Percentiles rank a stretch among this genome's conserved stretches.
phyloP scores from a whole-genome alignment of 2,797 vertebrate species.

The Lemur catta region DNA sequence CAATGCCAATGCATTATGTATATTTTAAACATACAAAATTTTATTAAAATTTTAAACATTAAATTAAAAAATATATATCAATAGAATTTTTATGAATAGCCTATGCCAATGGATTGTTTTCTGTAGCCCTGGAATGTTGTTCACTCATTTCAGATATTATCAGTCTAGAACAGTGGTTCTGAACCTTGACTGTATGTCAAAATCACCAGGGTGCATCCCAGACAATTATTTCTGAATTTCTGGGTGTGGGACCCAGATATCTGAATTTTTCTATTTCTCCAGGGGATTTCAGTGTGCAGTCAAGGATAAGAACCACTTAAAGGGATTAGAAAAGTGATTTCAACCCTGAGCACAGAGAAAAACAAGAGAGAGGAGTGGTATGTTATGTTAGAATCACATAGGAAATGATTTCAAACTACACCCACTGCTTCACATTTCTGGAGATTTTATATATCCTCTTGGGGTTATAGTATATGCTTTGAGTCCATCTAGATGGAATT shows the following conservation, averaged over 20 bases:
- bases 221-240: not conserved
- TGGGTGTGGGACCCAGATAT: not conserved
- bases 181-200: not conserved
- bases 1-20: not conserved
- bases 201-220: not conserved
- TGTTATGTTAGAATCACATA: not conserved
- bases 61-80: not conserved
- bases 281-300: not conserved
- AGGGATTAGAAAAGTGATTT: not conserved
- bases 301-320: constrained; percentile 10
- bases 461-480: not conserved
- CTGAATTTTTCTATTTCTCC: not conserved
- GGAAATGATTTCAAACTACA: not conserved
- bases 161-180: not conserved
- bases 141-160: not conserved
- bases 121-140: not conserved
- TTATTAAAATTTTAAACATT: not conserved
- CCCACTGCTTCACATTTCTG: not conserved
- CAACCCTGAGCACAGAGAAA: not conserved
- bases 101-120: not conserved
- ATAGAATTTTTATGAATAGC: not conserved
- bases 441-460: not conserved
- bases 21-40: not conserved
- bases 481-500: not conserved
- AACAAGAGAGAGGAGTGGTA: not conserved